Percentiles rank a stretch among this genome's conserved stretches.
Evolutionary conservation across 2,888 invertebrate genomes (phyloP).

Genomic region (Meteorus cinctellus): DNA sequence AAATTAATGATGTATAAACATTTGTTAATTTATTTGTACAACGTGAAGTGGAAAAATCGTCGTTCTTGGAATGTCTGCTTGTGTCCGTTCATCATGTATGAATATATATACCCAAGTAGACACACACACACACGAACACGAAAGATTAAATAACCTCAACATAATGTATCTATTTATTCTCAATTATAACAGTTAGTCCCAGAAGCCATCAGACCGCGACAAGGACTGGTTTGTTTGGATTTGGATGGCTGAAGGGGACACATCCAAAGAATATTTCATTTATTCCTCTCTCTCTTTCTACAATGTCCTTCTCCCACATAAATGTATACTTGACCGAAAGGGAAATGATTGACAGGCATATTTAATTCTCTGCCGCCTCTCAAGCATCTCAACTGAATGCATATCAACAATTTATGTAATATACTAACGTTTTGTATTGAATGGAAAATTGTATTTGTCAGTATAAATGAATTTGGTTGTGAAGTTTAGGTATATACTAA

Average conservation of each 20-base stretch:
- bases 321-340: constrained; percentile 9
- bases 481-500: constrained; percentile 23
- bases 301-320: not conserved
- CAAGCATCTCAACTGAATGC: constrained; percentile 33
- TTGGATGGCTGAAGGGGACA: not conserved
- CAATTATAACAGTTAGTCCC: constrained; percentile 58
- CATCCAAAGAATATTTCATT: constrained; percentile 3
- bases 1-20: constrained; percentile 37
- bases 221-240: constrained; percentile 56
- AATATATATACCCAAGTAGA: not conserved
- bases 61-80: not conserved
- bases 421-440: not conserved
- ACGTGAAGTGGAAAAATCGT: constrained; percentile 9
- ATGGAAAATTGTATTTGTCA: constrained; percentile 49
- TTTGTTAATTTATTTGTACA: constrained; percentile 35
- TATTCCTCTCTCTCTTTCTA: not conserved
- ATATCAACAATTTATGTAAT: not conserved
- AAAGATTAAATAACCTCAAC: constrained; percentile 8
- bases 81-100: not conserved
- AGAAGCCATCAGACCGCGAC: constrained; percentile 38
- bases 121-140: constrained; percentile 14
- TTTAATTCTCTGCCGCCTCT: constrained; percentile 35
- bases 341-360: constrained; percentile 59
- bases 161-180: constrained; percentile 63
- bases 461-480: constrained; percentile 46